Conservation (phyloP, 2,888 invertebrate genomes). For the Melanotus villosus region DNA sequence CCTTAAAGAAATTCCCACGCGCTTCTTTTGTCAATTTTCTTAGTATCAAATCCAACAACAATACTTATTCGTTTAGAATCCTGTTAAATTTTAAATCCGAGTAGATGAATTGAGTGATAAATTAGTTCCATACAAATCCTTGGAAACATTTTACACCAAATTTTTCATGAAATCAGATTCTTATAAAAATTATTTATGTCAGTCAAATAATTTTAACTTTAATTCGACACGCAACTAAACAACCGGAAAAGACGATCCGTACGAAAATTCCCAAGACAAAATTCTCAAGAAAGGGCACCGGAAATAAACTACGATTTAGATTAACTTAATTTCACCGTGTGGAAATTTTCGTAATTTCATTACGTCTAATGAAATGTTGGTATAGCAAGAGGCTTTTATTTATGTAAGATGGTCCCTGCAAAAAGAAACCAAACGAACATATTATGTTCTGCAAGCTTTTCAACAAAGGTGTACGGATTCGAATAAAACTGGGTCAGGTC, state of each 20-base stretch:
- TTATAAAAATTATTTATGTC: constrained; percentile 10
- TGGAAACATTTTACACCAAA: background rate
- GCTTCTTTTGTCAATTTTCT: too few species aligned
- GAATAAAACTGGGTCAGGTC: constrained; percentile 15
- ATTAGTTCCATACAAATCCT: background rate
- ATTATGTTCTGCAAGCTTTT: background rate
- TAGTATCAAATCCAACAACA: too few species aligned
- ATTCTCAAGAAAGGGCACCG: constrained; percentile 5
- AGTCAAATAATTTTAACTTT: constrained; percentile 1
- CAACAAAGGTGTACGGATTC: background rate
- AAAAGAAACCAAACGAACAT: too few species aligned
- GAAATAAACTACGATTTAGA: background rate
- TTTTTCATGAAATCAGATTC: background rate
- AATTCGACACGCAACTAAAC: constrained; percentile 6
- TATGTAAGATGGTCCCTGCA: too few species aligned
- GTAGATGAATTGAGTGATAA: background rate
- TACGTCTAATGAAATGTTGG: background rate
- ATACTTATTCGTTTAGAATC: too few species aligned
- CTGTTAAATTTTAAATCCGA: too few species aligned
- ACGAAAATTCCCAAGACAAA: background rate
- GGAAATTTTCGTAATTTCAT: background rate
- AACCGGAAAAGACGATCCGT: background rate
- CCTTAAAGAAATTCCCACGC: too few species aligned
- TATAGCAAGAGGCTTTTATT: too few species aligned
- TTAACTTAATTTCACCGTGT: background rate